Evolutionary conservation across 2,113 vertebrate species (phyloP), one percentile per base, ranked within the genome.

Genomic region (Circaetus gallicus): DNA sequence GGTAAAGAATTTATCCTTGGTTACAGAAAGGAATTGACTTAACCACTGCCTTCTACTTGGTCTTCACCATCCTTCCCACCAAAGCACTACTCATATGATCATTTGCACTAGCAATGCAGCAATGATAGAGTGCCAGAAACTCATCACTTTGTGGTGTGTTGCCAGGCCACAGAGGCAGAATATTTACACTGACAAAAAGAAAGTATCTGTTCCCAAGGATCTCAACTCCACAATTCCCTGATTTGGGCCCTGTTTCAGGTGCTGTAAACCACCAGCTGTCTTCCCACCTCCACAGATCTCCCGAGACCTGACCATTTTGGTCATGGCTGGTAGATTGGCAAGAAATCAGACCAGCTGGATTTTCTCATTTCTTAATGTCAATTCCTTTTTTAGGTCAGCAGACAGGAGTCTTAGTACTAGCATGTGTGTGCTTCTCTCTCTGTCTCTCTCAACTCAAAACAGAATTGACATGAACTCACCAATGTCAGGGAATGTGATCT

Each of bases 291-390:
- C 81, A 72, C 70, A 47, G 29, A 52, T 80, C 87, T 92, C 89
- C 38, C 0, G 67, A 88, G 89, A 89, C 59, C 40, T 86, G 88
- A 93, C 86, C 42, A 7, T 91, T 96, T 94, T 88, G 86, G 74
- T 97, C 78, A 82, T 58, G 91, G 73, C 84, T 96, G 71, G 82
- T 96, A 93, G 90, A 78, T 97, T 79, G 96, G 95, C 93, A 90
- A 80, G 82, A 94, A 94, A 81, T 95, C 86, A 95, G 81, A 94
- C 81, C 89, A 97, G 95, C 94, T 97, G 97, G 90, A 89, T 97
- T 95, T 97, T 76, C 93, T 93, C 32, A 11, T 86, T 93, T 97
- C 79, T 91, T 91, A 92, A 80, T 90, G 92, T 86, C 84, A 74
- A 5, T 96, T 97, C 70, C 42, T 71, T 93, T 89, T 92, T 73